Evolutionary conservation across 1,140 invertebrate genomes (phyloP), one percentile per base, ranked within the genome.

Genomic region (Saccostrea cuccullata): DNA sequence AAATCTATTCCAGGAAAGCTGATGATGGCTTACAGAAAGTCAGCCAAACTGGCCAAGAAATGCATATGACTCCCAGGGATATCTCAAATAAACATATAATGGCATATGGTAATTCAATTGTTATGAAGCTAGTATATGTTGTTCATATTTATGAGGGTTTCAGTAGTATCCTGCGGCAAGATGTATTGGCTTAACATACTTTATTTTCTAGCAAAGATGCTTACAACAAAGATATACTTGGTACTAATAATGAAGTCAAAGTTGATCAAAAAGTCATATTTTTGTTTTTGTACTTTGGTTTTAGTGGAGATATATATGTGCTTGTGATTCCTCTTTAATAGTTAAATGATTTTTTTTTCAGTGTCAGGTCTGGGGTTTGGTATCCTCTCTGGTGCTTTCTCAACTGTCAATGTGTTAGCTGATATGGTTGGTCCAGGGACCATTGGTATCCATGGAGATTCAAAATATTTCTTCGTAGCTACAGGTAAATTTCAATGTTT

Each of bases 301-400:
- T n/a, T n/a, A n/a, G n/a, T n/a, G n/a, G n/a, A n/a, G n/a, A n/a
- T n/a, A n/a, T n/a, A n/a, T n/a, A n/a, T n/a, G 47, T 47, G 6
- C 47, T 9, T 47, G 47, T 47, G 5, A 47, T 47, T 47, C 47
- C 47, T 47, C 47, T 47, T 47, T 47, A 9, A 47, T 47, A 82
- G 15, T 47, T 5, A 8, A 23, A 8, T 82, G 9, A 40, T 86
- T 87, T 30, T 36, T 60, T 15, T 92, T 94, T 58, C 92, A 96
- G 96, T 99, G 2, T 98, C 98, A 82, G 99, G 98, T 9, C 95
- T 99, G 40, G 99, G 99, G 15, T 99, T 98, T 96, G 99, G 98
- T 47, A 96, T 98, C 1, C 99, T 99, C 95, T 98, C 98, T 94
- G 98, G 98, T 64, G 97, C 97, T 58, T 99, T 99, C 96, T 97